These are phyloP conservation scores for Paragorgia papillata DNA, from an alignment of 92 coral and sea anemone genomes.

Conservation along the genomic window DNA sequence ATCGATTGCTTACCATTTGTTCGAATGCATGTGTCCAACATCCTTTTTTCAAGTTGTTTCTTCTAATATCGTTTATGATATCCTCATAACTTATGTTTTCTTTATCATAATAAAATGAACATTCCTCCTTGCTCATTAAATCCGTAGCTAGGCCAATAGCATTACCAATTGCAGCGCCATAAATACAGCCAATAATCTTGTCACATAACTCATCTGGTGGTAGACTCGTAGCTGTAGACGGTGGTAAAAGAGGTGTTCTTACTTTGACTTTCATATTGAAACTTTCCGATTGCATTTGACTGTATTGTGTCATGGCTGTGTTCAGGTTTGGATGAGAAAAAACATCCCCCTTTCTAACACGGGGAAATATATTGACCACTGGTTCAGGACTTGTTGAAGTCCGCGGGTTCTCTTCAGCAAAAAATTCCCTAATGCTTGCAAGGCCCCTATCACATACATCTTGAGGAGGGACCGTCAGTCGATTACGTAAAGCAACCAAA, in stretches of 20 bases:
- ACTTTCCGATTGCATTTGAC: conserved; percentile 83
- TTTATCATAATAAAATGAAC: conserved; percentile 77
- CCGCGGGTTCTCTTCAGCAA: conserved; percentile 49
- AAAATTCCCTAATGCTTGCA: conserved; percentile 60
- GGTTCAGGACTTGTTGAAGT: conserved; percentile 54
- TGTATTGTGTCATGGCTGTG: conserved; percentile 92
- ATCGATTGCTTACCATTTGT: conserved; percentile 65
- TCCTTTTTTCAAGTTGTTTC: conserved; percentile 84
- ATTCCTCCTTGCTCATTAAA: conserved; percentile 89
- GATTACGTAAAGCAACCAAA: conserved; percentile 80
- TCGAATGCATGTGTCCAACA: conserved; percentile 98
- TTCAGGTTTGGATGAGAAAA: conserved; percentile 86
- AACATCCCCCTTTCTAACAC: conserved; percentile 79
- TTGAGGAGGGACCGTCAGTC: conserved; percentile 86
- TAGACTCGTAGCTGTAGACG: conserved; percentile 72
- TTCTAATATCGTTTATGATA: conserved; percentile 83
- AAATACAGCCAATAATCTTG: conserved; percentile 88
- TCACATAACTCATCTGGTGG: conserved; percentile 95
- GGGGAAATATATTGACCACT: conserved; percentile 74
- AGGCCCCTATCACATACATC: conserved; percentile 89
- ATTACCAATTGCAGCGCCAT: conserved; percentile 97
- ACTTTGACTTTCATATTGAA: conserved; percentile 73
- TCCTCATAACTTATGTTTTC: conserved; percentile 58
- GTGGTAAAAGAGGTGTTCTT: conserved; percentile 88
- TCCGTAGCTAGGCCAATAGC: conserved; percentile 93